phyloP scores from a whole-genome alignment of 1,140 invertebrate species.

The Frieseomelitta varia region DNA sequence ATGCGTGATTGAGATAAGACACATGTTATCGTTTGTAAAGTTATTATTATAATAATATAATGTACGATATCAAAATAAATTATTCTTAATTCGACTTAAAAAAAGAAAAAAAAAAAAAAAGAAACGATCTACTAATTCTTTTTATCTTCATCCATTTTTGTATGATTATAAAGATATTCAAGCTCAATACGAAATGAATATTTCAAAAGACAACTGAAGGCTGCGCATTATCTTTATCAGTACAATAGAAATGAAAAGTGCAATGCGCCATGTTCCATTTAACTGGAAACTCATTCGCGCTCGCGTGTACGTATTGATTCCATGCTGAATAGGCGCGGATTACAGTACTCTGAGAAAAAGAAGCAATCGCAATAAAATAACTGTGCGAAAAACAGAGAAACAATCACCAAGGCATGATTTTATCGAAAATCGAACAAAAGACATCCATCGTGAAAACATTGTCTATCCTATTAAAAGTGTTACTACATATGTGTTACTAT shows the following conservation, averaged over 20 bases:
- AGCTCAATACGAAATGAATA: neutral
- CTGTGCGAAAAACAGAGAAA: neutral
- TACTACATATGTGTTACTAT: too few relatives aligned
- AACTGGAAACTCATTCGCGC: slow-evolving; percentile 32
- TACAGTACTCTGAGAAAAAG: slow-evolving; percentile 5
- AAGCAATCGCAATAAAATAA: slow-evolving; percentile 11
- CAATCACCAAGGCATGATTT: neutral
- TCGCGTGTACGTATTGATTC: slow-evolving; percentile 48
- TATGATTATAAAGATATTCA: neutral
- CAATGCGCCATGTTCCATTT: slow-evolving; percentile 24
- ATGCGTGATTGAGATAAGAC: slow-evolving; percentile 13
- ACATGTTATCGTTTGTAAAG: slow-evolving; percentile 56
- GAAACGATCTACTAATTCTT: neutral
- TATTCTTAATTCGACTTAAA: slow-evolving; percentile 47
- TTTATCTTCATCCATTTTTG: neutral
- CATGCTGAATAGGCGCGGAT: slow-evolving; percentile 16
- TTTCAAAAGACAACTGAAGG: neutral
- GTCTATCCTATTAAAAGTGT: neutral
- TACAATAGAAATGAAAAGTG: neutral
- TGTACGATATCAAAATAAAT: slow-evolving; percentile 59
- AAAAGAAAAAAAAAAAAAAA: too few relatives aligned
- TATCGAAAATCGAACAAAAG: neutral
- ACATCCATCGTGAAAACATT: neutral
- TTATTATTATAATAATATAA: slow-evolving; percentile 47
- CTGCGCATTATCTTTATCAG: neutral